Evolutionary conservation across 2,797 vertebrate species (phyloP).

Genomic region (Corythornis leucogaster): DNA sequence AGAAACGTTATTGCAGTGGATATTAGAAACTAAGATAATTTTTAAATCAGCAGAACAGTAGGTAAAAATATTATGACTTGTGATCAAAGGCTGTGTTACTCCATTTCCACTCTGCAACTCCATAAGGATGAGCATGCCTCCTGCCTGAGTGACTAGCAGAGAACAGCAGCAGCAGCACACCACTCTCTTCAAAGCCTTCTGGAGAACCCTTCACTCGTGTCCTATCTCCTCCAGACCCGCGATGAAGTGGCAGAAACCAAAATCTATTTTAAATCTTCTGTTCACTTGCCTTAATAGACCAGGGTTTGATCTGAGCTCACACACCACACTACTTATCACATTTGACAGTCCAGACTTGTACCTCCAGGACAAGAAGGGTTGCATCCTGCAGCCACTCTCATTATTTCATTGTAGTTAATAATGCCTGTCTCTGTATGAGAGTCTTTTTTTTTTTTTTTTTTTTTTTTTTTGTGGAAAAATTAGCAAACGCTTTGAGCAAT

Average conservation of each 20-base stretch:
- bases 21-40: slow-evolving; percentile 2
- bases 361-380: neutral
- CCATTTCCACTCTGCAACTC: neutral
- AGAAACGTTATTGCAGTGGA: neutral
- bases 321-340: neutral
- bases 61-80: neutral
- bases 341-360: slow-evolving; percentile 28
- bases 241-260: neutral
- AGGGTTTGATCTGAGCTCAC: rapidly evolving
- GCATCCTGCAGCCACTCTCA: neutral
- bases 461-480: neutral
- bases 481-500: slow-evolving; percentile 35
- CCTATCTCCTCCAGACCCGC: slow-evolving; percentile 24
- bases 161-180: neutral
- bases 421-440: neutral
- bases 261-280: neutral
- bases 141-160: neutral
- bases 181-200: neutral
- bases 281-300: neutral
- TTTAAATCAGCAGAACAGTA: slow-evolving; percentile 12
- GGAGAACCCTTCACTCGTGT: neutral
- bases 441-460: neutral
- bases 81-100: neutral
- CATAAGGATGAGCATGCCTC: neutral
- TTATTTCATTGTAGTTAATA: slow-evolving; percentile 37